Evolutionary conservation across 2,797 vertebrate species (phyloP), one percentile per base, ranked within the genome.

Genomic region (Merluccius polli): DNA sequence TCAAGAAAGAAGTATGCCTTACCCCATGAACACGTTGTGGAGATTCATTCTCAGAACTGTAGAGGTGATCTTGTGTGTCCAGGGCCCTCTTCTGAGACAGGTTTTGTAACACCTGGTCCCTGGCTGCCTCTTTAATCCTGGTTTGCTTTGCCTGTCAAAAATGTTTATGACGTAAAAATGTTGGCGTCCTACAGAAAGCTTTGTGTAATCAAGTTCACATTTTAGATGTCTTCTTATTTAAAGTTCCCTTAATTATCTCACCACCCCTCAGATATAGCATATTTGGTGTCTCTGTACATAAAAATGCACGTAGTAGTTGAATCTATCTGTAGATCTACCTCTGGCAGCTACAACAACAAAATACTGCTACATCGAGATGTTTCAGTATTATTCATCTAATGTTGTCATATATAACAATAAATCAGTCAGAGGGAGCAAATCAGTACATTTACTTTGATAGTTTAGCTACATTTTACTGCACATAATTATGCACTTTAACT

Each of bases 11-110:
- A 59, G n/a, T 30, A 3, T 59, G 41, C 72, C n/a, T 73, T 73
- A 73, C 72, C 44, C 72, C 31, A 2, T 73, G 72, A 48, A 73
- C 8, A 73, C 38, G 16, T 73, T 73, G 72, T 73, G 72, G 72
- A 73, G 10, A 4, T 27, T 73, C 38, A 2, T 73, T 27, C 72
- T 73, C 72, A 73, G 72, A 73, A 32, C 72, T 48, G 72, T n/a
- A 18, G 72, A 2, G 72, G 8, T 52, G 72, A 73, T 73, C 38
- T 72, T 65, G 75, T 63, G 69, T 76, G 75, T 21, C 48, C 65
- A 77, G 7, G 70, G 70, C 75, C 44, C 75, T 77, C 29, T 36
- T 67, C 70, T 67, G 75, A 72, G 48, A 77, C 52, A 72, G 75
- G 24, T 77, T 77, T 77, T 72, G 70, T 38, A 77, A 77, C 30